Evolutionary conservation across 2,888 invertebrate genomes (phyloP), one percentile per base, ranked within the genome.

Genomic region (Trichogramma evanescens): DNA sequence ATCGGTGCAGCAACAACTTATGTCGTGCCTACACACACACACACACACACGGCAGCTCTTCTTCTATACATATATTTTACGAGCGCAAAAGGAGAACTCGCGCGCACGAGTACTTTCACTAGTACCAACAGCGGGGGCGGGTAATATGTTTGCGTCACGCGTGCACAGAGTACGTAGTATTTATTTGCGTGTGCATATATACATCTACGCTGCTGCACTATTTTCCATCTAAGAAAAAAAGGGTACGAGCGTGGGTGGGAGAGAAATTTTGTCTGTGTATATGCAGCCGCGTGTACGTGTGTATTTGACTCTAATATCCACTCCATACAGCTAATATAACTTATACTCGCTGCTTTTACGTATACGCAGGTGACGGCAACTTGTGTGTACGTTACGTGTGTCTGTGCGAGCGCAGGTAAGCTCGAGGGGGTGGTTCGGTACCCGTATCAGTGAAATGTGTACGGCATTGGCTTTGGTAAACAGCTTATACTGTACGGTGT

Each of bases 111-210:
- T 9, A 10, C 10, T 9, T 5, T 9, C 8, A 13, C 38, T 9
- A 50, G 50, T 50, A 10, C 10, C 49, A 13, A 7, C 56, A 6
- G 9, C 26, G 8, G 8, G 48, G 8, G 10, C 4, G 38, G 43
- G 53, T 64, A 62, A 64, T 62, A 64, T 64, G 59, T 64, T 64
- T 64, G 64, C 64, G 61, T 64, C 64, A 64, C 62, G 59, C 59
- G 64, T 50, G 26, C 26, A 50, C 57, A 43, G 58, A 62, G 62
- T 64, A 62, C 62, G 61, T 41, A 9, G 44, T 50, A 50, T 9
- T 26, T 58, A 58, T 57, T 54, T 57, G 57, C 39, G 38, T 53
- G 9, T 39, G 38, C 41, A 8, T 8, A 45, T 8, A 45, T 50
- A 38, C 45, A 48, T 49, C 46, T 8, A 44, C 26, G 40, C 38